phyloP scores from a whole-genome alignment of 1,140 invertebrate genomes.

The Cotesia typhae region DNA sequence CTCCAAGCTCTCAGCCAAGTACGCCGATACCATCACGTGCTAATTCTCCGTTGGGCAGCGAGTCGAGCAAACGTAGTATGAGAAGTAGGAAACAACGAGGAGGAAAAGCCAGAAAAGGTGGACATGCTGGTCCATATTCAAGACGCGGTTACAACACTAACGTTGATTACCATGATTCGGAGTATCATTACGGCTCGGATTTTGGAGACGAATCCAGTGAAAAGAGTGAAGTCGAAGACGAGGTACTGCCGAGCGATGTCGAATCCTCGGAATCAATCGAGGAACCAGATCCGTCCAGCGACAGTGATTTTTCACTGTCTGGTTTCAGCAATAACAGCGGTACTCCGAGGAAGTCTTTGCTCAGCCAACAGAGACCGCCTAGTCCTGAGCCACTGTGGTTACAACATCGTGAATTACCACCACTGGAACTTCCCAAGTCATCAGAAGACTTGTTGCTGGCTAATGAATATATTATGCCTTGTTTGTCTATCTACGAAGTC shows the following conservation, averaged over 20 bases:
- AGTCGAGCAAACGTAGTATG: constrained; percentile 73
- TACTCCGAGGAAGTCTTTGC: constrained; percentile 68
- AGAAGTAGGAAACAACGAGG: constrained; percentile 66
- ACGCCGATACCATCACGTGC: constrained; percentile 80
- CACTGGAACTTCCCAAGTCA: constrained; percentile 81
- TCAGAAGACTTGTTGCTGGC: constrained; percentile 90
- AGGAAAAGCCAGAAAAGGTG: constrained; percentile 67
- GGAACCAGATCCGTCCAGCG: constrained; percentile 75
- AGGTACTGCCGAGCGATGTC: constrained; percentile 71
- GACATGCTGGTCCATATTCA: constrained; percentile 68
- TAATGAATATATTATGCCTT: constrained; percentile 80
- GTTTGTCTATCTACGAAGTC: constrained; percentile 91
- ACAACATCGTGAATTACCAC: constrained; percentile 80
- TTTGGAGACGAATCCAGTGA: constrained; percentile 87
- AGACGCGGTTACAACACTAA: constrained; percentile 78
- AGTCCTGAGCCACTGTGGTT: constrained; percentile 90
- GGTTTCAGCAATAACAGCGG: constrained; percentile 78
- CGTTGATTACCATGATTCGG: constrained; percentile 82
- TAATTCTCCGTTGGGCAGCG: constrained; percentile 77
- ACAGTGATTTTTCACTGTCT: constrained; percentile 85
- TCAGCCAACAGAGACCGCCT: constrained; percentile 69
- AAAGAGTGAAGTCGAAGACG: constrained; percentile 80
- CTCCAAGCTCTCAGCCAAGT: constrained; percentile 72
- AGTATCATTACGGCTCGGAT: constrained; percentile 90
- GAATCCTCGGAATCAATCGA: constrained; percentile 73